These are phyloP conservation scores for Hycleus cichorii DNA, from an alignment of 1,140 invertebrate species.

Conservation along the genomic window DNA sequence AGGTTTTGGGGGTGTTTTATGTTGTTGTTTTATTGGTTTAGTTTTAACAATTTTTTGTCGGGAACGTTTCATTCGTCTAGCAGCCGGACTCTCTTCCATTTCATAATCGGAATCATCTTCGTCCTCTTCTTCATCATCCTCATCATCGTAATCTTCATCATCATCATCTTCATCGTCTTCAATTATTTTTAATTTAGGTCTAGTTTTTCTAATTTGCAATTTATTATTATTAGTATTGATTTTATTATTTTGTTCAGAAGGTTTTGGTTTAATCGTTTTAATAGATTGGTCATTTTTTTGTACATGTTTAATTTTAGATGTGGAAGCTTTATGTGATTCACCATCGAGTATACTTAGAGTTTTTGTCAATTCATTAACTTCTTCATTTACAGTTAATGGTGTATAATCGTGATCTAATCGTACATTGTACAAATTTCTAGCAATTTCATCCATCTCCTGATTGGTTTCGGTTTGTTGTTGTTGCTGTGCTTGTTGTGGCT, in stretches of 20 bases:
- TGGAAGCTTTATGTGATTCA: slow-evolving; percentile 6
- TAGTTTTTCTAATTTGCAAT: not conserved
- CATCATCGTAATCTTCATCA: slow-evolving; percentile 24
- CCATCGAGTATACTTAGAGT: slow-evolving; percentile 38
- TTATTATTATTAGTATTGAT: slow-evolving; percentile 4
- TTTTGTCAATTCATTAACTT: slow-evolving; percentile 34
- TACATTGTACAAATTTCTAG: slow-evolving; percentile 47
- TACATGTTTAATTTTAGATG: not conserved
- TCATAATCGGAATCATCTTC: slow-evolving; percentile 39
- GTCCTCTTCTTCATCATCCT: slow-evolving; percentile 26
- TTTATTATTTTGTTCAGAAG: not conserved
- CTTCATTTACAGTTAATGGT: slow-evolving; percentile 45
- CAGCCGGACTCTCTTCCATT: slow-evolving; percentile 23
- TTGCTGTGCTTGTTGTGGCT: not conserved
- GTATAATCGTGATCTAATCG: slow-evolving; percentile 63
- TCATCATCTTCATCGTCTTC: slow-evolving; percentile 18
- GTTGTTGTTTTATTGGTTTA: slow-evolving; percentile 1
- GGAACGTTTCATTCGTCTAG: not conserved
- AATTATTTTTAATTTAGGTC: not conserved
- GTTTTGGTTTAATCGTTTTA: too few species aligned
- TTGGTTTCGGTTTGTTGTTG: not conserved
- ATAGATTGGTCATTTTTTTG: not conserved
- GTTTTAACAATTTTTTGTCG: slow-evolving; percentile 1
- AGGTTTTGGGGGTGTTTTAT: slow-evolving; percentile 20
- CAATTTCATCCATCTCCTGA: slow-evolving; percentile 45